phyloP scores from a whole-genome alignment of 2,113 vertebrate species.

The Pimephales promelas region DNA sequence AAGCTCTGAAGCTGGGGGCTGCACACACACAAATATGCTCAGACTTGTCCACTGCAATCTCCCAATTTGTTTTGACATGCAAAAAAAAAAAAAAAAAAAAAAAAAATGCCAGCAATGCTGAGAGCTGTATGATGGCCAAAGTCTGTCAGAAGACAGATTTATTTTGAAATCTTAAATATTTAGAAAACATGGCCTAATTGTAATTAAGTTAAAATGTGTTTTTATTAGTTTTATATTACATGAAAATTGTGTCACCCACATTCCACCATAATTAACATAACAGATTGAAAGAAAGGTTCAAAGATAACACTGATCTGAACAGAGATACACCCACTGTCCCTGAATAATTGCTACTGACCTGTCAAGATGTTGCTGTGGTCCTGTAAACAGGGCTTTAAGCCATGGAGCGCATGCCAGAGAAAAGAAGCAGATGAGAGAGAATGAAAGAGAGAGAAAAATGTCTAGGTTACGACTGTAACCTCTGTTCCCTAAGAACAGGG shows the following conservation, averaged over 20 bases:
- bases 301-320: not conserved
- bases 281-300: not conserved
- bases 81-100: no score
- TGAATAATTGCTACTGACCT: not conserved
- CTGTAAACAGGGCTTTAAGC: not conserved
- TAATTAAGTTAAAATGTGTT: not conserved
- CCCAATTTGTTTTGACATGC: conserved; percentile 29
- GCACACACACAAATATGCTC: not conserved
- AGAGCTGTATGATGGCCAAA: not conserved
- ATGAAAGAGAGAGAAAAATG: not conserved
- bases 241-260: not conserved
- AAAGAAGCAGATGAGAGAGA: not conserved
- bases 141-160: not conserved
- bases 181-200: not conserved
- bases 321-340: conserved; percentile 4
- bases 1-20: not conserved
- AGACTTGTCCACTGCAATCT: conserved; percentile 28
- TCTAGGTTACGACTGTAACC: no score
- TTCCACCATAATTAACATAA: not conserved
- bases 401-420: not conserved
- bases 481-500: no score
- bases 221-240: not conserved
- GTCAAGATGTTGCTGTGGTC: not conserved
- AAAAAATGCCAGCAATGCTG: conserved; percentile 30
- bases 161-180: not conserved